These are phyloP conservation scores for Galemys pyrenaicus DNA, from an alignment of 2,113 vertebrate genomes.

Conservation along the genomic window DNA sequence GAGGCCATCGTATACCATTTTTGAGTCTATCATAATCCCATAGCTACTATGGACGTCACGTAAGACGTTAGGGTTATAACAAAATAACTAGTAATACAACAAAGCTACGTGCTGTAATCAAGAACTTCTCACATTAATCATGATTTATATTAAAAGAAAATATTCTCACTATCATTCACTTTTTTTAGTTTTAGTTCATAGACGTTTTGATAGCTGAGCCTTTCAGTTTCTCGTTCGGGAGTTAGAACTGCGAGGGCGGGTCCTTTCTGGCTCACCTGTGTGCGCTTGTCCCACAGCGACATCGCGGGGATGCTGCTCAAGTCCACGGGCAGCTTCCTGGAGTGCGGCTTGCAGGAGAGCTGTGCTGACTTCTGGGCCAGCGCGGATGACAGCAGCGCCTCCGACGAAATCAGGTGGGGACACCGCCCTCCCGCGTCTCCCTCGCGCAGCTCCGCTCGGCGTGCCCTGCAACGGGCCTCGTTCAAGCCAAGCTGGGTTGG, in stretches of 20 bases:
- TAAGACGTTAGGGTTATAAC: background rate
- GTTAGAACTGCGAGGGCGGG: background rate
- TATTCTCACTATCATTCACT: background rate
- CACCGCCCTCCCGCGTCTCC: background rate
- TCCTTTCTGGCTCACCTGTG: slow-evolving; percentile 55
- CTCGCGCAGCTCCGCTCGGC: background rate
- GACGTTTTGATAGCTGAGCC: background rate
- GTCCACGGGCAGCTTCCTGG: slow-evolving; percentile 96
- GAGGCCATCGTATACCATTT: background rate
- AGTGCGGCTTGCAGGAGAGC: slow-evolving; percentile 93
- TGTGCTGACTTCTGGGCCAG: slow-evolving; percentile 95
- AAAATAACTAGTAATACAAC: background rate
- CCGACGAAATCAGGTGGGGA: slow-evolving; percentile 95
- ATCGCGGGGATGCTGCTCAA: slow-evolving; percentile 98
- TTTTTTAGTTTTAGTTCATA: background rate
- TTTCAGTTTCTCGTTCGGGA: background rate
- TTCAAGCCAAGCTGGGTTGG: background rate
- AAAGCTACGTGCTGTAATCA: background rate
- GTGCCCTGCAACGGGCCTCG: background rate
- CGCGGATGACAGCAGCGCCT: slow-evolving; percentile 93
- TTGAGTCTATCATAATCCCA: background rate
- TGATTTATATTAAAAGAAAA: background rate
- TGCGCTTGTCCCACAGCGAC: slow-evolving; percentile 86
- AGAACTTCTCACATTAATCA: background rate
- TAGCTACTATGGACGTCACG: background rate